Conservation (phyloP, 2,888 invertebrate genomes). For the Dynastes grantii region DNA sequence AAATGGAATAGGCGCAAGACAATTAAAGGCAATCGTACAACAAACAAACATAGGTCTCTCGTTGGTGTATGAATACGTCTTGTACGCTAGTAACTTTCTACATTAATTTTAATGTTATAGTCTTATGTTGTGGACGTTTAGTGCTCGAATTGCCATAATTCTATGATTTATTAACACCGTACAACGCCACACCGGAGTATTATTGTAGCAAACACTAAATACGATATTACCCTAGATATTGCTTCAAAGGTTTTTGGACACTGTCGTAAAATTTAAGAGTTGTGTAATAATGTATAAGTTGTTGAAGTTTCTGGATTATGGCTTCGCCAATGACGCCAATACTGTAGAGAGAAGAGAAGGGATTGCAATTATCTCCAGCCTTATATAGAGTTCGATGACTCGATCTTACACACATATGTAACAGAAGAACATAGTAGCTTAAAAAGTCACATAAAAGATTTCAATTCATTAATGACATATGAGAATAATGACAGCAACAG, state of each 20-base stretch:
- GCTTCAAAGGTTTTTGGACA: background rate
- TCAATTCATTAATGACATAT: too few relatives aligned
- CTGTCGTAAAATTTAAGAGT: slow-evolving; percentile 17
- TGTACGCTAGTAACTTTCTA: slow-evolving; percentile 18
- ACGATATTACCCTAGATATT: slow-evolving; percentile 8
- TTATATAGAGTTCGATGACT: too few relatives aligned
- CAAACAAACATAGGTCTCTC: slow-evolving; percentile 27
- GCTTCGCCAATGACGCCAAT: too few relatives aligned
- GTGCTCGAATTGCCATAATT: slow-evolving; percentile 3
- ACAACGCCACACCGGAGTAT: background rate
- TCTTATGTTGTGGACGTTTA: slow-evolving; percentile 1
- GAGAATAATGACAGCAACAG: too few relatives aligned
- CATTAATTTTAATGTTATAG: slow-evolving; percentile 24
- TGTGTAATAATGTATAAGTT: background rate
- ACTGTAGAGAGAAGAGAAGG: too few relatives aligned
- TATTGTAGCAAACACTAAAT: background rate
- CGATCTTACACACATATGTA: too few relatives aligned
- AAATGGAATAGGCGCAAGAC: slow-evolving; percentile 40
- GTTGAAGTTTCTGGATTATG: too few relatives aligned
- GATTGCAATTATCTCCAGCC: too few relatives aligned
- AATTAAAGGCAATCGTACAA: slow-evolving; percentile 24
- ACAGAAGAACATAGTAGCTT: too few relatives aligned
- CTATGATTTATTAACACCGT: slow-evolving; percentile 9
- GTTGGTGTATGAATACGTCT: slow-evolving; percentile 18
- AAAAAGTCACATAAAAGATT: too few relatives aligned